Percentiles rank a stretch among this genome's conserved stretches.
Evolutionary conservation across 2,888 invertebrate genomes (phyloP).

Genomic region (Odontocerum albicorne): DNA sequence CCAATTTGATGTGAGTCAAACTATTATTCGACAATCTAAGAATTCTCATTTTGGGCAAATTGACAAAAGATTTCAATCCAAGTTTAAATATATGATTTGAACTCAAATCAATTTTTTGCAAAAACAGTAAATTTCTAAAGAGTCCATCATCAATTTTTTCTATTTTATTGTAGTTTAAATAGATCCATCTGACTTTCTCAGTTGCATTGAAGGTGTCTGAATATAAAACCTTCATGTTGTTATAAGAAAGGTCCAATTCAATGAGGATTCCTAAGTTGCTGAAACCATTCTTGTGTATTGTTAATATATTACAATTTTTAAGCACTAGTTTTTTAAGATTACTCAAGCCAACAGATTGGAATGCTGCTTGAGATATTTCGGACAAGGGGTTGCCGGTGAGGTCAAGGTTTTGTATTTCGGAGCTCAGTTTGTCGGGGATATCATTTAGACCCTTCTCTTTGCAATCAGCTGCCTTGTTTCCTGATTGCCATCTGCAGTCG

Average conservation of each 20-base stretch:
- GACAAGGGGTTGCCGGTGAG: slow-evolving; percentile 70
- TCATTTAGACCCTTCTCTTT: slow-evolving; percentile 63
- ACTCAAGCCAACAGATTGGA: slow-evolving; percentile 67
- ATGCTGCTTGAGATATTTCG: slow-evolving; percentile 67
- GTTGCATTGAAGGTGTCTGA: slow-evolving; percentile 72
- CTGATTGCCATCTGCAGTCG: slow-evolving; percentile 83
- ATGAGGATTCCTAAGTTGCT: slow-evolving; percentile 75
- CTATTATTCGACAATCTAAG: slow-evolving; percentile 75
- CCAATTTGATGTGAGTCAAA: slow-evolving; percentile 66
- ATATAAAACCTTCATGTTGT: slow-evolving; percentile 66
- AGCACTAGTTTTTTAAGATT: slow-evolving; percentile 82
- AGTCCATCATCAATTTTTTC: slow-evolving; percentile 71
- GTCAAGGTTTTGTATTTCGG: slow-evolving; percentile 72
- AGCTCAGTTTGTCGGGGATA: slow-evolving; percentile 73
- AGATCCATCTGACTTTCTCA: slow-evolving; percentile 68
- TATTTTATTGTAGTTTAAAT: slow-evolving; percentile 75
- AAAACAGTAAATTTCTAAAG: slow-evolving; percentile 72
- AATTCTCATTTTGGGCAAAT: slow-evolving; percentile 66
- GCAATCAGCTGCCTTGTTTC: slow-evolving; percentile 84
- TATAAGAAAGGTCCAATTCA: slow-evolving; percentile 80
- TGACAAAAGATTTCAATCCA: slow-evolving; percentile 70
- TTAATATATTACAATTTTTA: slow-evolving; percentile 71
- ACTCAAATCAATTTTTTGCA: slow-evolving; percentile 77
- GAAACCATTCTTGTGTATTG: slow-evolving; percentile 75
- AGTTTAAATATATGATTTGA: slow-evolving; percentile 73